Evolutionary conservation across 2,888 invertebrate species (phyloP).

Genomic region (Cepaea hortensis): DNA sequence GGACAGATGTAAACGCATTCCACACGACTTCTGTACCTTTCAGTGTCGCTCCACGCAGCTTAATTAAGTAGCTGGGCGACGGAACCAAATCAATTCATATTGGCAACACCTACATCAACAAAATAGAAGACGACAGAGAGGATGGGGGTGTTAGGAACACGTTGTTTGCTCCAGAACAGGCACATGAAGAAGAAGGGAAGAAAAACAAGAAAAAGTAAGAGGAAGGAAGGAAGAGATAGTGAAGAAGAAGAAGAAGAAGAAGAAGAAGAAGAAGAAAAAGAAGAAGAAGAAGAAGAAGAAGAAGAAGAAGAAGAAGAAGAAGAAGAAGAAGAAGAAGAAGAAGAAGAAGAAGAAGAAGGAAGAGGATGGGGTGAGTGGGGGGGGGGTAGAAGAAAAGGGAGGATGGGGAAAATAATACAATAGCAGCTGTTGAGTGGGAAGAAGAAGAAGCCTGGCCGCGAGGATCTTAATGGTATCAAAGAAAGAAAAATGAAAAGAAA

Average conservation of each 20-base stretch:
- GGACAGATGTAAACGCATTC: too few species aligned
- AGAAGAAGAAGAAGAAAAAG: not conserved
- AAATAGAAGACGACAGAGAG: not conserved
- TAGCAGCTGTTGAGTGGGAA: not conserved
- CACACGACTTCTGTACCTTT: too few species aligned
- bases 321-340: not conserved
- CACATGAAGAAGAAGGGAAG: not conserved
- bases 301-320: slow-evolving; percentile 12
- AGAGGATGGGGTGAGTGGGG: not conserved
- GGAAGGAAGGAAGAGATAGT: not conserved
- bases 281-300: slow-evolving; percentile 4
- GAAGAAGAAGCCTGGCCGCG: not conserved
- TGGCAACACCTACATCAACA: too few species aligned
- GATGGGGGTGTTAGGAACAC: not conserved
- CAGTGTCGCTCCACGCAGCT: too few species aligned
- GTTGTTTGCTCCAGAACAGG: not conserved
- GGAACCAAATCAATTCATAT: too few species aligned
- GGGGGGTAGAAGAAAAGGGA: not conserved
- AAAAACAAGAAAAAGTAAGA: not conserved
- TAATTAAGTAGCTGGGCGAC: too few species aligned
- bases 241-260: slow-evolving; percentile 11
- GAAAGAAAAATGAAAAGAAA: not conserved
- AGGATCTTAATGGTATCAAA: not conserved
- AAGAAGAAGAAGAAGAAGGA: not conserved
- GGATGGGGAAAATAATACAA: not conserved